These are phyloP conservation scores for Nyctalus aviator DNA, from an alignment of 2,797 vertebrate species.

Conservation along the genomic window DNA sequence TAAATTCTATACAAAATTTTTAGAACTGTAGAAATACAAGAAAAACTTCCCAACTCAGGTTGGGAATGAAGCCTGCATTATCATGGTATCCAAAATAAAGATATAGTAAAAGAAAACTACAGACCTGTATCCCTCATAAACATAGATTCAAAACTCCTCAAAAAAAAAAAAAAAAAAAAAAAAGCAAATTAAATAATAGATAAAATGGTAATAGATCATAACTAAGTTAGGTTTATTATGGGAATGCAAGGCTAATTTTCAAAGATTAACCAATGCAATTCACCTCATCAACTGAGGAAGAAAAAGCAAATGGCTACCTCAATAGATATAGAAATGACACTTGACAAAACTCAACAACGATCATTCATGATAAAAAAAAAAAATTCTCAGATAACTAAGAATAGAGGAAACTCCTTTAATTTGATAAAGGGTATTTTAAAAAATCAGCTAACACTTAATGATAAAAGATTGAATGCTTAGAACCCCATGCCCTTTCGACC, in stretches of 20 bases:
- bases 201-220: background rate
- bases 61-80: background rate
- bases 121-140: background rate
- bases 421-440: background rate
- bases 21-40: background rate
- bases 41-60: background rate
- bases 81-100: background rate
- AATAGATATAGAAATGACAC: background rate
- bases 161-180: background rate
- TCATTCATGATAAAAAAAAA: background rate
- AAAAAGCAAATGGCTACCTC: background rate
- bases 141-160: background rate
- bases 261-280: constrained; percentile 3
- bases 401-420: background rate
- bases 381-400: background rate
- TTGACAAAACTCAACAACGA: background rate
- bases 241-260: constrained; percentile 10
- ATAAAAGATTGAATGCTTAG: background rate
- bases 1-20: background rate
- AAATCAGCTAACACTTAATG: background rate
- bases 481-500: background rate
- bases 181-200: background rate
- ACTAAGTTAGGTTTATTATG: background rate
- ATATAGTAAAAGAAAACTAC: constrained; percentile 7
- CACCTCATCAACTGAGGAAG: background rate